Conservation (phyloP, 2,888 invertebrate species). For the Pecten maximus region DNA sequence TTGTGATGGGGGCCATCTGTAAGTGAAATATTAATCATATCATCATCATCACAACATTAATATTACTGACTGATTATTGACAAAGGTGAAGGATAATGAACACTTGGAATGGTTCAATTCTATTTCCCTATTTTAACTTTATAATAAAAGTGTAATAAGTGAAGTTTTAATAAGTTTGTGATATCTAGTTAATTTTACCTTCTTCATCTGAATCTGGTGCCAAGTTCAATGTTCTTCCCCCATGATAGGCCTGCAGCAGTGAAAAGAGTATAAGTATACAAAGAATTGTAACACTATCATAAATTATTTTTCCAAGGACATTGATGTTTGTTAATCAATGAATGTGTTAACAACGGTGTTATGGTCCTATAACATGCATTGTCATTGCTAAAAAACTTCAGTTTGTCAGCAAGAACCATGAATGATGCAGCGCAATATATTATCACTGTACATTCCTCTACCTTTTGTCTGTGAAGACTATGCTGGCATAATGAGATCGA, state of each 20-base stretch:
- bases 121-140: not conserved
- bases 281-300: too few species aligned
- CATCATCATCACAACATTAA: not conserved
- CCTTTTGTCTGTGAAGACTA: too few species aligned
- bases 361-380: too few species aligned
- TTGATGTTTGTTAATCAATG: too few species aligned
- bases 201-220: conserved; percentile 40
- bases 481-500: too few species aligned
- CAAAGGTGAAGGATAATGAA: not conserved
- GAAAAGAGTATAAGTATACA: too few species aligned
- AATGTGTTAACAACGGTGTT: too few species aligned
- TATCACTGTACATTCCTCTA: too few species aligned
- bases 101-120: not conserved
- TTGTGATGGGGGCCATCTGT: not conserved
- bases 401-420: too few species aligned
- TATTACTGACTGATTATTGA: not conserved
- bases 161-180: not conserved
- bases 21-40: not conserved
- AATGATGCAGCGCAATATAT: too few species aligned
- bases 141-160: not conserved
- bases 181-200: not conserved
- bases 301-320: too few species aligned
- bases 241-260: not conserved
- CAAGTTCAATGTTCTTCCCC: conserved; percentile 33
- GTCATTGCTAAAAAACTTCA: too few species aligned